A percentile compares a stretch with the other conserved stretches of the same genome.
Conservation (phyloP, 2,888 invertebrate genomes). For the Quadroppia sp. region DNA sequence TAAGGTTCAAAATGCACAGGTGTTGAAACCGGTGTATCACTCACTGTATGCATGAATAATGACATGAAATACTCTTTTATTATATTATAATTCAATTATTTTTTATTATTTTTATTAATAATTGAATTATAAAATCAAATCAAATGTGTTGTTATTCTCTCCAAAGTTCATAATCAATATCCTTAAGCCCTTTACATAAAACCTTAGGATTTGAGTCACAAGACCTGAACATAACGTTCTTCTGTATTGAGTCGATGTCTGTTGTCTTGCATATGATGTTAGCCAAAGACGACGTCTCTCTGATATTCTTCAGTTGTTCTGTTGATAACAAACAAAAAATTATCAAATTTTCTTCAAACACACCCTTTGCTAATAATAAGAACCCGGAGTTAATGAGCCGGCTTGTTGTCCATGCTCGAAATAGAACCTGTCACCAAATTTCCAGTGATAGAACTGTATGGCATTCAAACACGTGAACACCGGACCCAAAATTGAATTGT, state of each 20-base stretch:
- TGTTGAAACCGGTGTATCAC: no score
- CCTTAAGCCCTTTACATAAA: conserved; percentile 32
- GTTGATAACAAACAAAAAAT: neutral
- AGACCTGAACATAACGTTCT: conserved; percentile 30
- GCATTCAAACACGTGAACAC: conserved; percentile 42
- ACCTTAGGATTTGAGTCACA: conserved; percentile 28
- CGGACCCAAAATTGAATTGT: conserved; percentile 38
- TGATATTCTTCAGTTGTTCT: conserved; percentile 39
- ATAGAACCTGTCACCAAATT: conserved; percentile 41
- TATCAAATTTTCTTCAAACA: neutral
- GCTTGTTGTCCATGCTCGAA: conserved; percentile 41
- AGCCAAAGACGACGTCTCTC: neutral
- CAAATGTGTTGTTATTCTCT: no score
- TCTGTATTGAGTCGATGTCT: conserved; percentile 25
- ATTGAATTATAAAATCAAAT: no score
- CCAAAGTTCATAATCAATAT: conserved; percentile 39
- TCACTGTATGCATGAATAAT: no score
- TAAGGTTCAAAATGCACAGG: no score
- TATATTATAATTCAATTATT: no score
- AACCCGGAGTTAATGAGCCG: conserved; percentile 40
- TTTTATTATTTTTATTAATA: no score
- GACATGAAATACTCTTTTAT: no score
- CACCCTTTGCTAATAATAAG: neutral
- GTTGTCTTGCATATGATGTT: conserved; percentile 15
- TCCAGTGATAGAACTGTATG: conserved; percentile 42